Evolutionary conservation across 2,888 invertebrate species (phyloP).

Genomic region (Drosophila seclusa): DNA sequence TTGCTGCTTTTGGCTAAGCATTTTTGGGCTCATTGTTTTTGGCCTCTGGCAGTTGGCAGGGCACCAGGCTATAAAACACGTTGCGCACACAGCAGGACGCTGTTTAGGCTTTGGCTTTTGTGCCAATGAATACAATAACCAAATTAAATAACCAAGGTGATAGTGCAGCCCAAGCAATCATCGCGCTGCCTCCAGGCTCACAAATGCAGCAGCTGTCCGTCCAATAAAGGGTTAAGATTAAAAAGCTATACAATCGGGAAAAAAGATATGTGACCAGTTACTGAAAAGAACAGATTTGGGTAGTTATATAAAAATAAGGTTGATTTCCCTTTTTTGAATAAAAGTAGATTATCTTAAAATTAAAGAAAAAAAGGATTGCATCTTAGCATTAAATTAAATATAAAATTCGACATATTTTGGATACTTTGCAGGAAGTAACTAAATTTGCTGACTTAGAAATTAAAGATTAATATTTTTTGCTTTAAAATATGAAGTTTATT

Average conservation of each 20-base stretch:
- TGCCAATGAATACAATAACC: conserved; percentile 85
- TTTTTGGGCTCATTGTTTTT: conserved; percentile 37
- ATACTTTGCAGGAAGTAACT: not conserved
- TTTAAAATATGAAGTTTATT: not conserved
- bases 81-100: conserved; percentile 61
- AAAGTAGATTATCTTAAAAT: too few species aligned
- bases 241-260: not conserved
- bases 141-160: conserved; percentile 83
- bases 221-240: conserved; percentile 38
- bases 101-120: conserved; percentile 68
- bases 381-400: not conserved
- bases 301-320: not conserved
- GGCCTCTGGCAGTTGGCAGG: conserved; percentile 72
- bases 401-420: not conserved
- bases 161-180: conserved; percentile 46
- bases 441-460: not conserved
- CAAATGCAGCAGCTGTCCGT: conserved; percentile 33
- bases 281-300: not conserved
- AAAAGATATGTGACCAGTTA: not conserved
- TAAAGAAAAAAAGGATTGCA: not conserved
- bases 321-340: too few species aligned
- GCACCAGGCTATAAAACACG: conserved; percentile 47
- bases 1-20: conserved; percentile 45
- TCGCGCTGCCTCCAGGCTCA: conserved; percentile 12
- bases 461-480: not conserved